Base-by-base conservation (phyloP, 1,140 invertebrate species). In the Condylostylus longicornis region DNA sequence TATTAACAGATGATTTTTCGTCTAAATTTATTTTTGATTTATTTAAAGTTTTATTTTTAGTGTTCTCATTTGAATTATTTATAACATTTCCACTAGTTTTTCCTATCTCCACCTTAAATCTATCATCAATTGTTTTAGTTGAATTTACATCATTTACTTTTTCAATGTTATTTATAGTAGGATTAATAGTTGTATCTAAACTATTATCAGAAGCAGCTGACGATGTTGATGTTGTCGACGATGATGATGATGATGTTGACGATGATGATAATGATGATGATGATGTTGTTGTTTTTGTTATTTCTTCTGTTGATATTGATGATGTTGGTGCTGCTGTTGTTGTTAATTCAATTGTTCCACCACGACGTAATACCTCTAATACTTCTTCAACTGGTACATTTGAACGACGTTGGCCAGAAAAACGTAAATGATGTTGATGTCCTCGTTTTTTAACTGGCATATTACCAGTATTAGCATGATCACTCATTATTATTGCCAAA, bases 341-440 rank as follows among this genome's bases (percentile, higher is more conserved):
- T 23, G 55, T 49, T 5, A 58, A 32, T 1, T 49, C 51, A 7
- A 50, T 47, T 18, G 52, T 50, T 34, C 53, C 48, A 32, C 51
- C 53, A n/a, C 56, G 49, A 38, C 53, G 62, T 27, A 61, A 54
- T 18, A 57, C 58, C 28, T 59, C 54, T 28, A 58, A 49, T 4
- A 60, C 54, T 43, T 61, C 56, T 20, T 48, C 50, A 18, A 53
- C 51, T 40, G 45, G 37, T 15, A 46, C 41, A 42, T 54, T 52
- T n/a, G 57, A 62, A 48, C 57, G 50, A 30, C 67, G 50, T 35
- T 47, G 60, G 33, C 66, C 65, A 30, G 62, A 45, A 42, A 67
- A 66, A 20, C 72, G 68, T 45, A 73, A 77, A 66, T 82, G 79
- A 62, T 82, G 78, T 61, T 82, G 79, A 54, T 82, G 79, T 37